Conservation (phyloP, 2,797 vertebrate species). For the Falco concolor region DNA sequence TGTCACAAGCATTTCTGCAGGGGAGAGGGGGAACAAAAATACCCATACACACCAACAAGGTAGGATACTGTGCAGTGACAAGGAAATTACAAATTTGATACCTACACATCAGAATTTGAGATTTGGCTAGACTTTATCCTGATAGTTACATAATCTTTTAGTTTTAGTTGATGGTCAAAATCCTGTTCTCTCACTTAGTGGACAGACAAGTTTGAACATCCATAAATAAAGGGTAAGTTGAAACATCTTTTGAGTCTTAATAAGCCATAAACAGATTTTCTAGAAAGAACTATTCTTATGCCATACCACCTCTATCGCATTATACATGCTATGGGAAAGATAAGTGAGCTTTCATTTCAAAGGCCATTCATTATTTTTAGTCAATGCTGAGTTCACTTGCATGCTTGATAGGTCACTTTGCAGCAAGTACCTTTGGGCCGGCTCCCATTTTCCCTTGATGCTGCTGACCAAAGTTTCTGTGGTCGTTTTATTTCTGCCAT, state of each 20-base stretch:
- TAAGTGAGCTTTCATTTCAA: not conserved
- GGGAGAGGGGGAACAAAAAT: not conserved
- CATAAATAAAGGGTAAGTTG: not conserved
- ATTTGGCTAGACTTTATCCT: not conserved
- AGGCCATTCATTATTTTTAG: not conserved
- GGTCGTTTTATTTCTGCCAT: conserved; percentile 63
- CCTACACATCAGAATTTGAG: not conserved
- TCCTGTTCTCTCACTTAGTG: not conserved
- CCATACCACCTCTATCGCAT: not conserved
- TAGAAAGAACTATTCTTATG: not conserved
- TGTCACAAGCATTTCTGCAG: not conserved
- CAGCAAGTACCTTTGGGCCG: conserved; percentile 12
- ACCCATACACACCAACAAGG: not conserved
- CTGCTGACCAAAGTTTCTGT: not conserved
- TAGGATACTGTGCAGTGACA: not conserved
- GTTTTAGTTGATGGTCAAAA: not conserved
- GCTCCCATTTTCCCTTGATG: not conserved
- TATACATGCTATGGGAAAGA: not conserved
- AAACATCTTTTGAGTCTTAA: not conserved
- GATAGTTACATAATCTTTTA: not conserved
- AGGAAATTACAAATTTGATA: not conserved
- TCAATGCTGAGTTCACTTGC: not conserved
- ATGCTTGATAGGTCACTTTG: not conserved
- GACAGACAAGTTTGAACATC: not conserved
- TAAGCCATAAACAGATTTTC: not conserved